Conservation (phyloP, 1,140 invertebrate species). For the Gonatopus flavifemur region DNA sequence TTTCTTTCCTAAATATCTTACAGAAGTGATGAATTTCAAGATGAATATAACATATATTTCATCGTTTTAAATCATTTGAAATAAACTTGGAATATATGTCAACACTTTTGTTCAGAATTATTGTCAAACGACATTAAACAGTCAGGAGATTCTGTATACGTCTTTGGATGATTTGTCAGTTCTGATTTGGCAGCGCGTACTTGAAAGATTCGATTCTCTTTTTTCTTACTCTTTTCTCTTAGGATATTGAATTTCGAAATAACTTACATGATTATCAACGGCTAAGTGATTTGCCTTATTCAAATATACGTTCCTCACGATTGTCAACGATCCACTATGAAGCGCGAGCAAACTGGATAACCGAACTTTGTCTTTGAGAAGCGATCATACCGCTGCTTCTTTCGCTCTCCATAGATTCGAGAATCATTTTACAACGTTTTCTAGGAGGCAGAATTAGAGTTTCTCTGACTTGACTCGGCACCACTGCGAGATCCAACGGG, state of each 20-base stretch:
- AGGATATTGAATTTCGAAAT: background rate
- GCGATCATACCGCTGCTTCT: slow-evolving; percentile 43
- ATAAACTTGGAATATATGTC: no score
- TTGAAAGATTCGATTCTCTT: background rate
- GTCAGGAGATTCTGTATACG: background rate
- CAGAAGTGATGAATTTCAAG: no score
- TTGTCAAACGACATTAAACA: no score
- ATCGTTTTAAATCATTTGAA: no score
- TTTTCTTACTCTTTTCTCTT: background rate
- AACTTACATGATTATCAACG: background rate
- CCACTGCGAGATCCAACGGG: slow-evolving; percentile 59
- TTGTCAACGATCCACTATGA: slow-evolving; percentile 51
- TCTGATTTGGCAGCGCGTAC: background rate
- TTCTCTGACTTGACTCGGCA: slow-evolving; percentile 63
- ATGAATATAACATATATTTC: no score
- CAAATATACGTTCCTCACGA: background rate
- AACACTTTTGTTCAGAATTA: no score
- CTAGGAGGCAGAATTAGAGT: slow-evolving; percentile 72
- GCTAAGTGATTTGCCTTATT: background rate
- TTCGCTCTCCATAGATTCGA: slow-evolving; percentile 67
- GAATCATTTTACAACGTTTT: slow-evolving; percentile 77
- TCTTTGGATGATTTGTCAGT: background rate
- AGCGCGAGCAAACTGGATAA: slow-evolving; percentile 79
- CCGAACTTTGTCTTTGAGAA: slow-evolving; percentile 70
- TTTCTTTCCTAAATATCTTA: no score